A percentile compares a stretch with the other conserved stretches of the same genome.
Conservation (phyloP, 2,113 vertebrate genomes). For the Bubo blakistoni region DNA sequence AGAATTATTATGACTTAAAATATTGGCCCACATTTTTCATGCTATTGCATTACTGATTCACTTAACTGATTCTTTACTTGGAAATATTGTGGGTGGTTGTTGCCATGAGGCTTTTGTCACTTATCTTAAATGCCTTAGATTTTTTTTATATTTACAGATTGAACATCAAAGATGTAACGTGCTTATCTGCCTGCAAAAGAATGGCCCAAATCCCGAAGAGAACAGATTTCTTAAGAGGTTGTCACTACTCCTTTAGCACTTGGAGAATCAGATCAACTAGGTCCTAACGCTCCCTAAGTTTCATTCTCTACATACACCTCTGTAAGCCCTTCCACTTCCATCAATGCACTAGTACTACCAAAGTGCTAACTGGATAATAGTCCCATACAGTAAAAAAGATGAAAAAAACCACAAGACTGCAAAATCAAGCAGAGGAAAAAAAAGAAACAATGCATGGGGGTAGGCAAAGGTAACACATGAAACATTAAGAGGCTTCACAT, state of each 20-base stretch:
- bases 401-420: background rate
- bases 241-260: background rate
- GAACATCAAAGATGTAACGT: background rate
- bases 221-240: background rate
- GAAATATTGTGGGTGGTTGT: constrained; percentile 4
- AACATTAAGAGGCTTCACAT: background rate
- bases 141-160: background rate
- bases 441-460: background rate
- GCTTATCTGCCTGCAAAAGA: background rate
- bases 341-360: background rate
- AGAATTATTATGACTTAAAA: background rate
- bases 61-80: background rate
- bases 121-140: background rate
- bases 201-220: background rate
- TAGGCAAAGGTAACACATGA: background rate
- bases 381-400: background rate
- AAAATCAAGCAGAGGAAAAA: background rate
- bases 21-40: background rate
- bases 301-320: background rate
- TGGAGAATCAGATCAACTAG: background rate
- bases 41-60: background rate
- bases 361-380: background rate
- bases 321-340: background rate
- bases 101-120: background rate
- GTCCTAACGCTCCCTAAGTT: background rate